Conservation (phyloP, 2,797 vertebrate genomes). For the Tauraco hartlaubi region DNA sequence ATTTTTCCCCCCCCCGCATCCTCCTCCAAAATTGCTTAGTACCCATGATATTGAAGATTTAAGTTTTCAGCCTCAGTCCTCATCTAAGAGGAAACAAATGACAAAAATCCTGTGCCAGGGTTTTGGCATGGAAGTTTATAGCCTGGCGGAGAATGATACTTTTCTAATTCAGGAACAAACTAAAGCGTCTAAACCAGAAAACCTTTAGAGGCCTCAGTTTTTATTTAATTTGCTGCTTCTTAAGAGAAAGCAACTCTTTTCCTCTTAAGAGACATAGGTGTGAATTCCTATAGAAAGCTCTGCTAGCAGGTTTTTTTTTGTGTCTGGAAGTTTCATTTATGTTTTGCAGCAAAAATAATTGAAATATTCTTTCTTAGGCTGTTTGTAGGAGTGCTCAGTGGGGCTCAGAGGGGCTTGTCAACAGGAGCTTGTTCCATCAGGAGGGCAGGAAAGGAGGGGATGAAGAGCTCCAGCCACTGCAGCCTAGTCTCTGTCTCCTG, state of each 20-base stretch:
- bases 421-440: not conserved
- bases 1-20: not conserved
- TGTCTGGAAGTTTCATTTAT: not conserved
- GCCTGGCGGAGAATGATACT: not conserved
- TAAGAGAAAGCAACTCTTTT: not conserved
- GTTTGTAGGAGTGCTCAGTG: not conserved
- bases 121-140: not conserved
- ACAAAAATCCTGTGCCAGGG: not conserved
- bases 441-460: no score
- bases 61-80: not conserved
- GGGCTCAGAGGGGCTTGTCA: not conserved
- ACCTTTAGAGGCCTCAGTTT: not conserved
- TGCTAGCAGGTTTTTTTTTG: not conserved
- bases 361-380: not conserved
- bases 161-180: not conserved
- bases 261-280: not conserved
- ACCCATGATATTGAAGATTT: not conserved
- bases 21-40: conserved; percentile 2
- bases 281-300: not conserved
- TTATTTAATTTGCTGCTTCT: not conserved
- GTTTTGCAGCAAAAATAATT: not conserved
- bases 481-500: not conserved
- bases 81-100: not conserved
- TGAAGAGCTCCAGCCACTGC: not conserved
- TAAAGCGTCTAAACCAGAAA: not conserved